Percentiles rank a stretch among this genome's conserved stretches.
Conservation (phyloP, 2,888 invertebrate genomes). For the Rhamphomyia laevipes region DNA sequence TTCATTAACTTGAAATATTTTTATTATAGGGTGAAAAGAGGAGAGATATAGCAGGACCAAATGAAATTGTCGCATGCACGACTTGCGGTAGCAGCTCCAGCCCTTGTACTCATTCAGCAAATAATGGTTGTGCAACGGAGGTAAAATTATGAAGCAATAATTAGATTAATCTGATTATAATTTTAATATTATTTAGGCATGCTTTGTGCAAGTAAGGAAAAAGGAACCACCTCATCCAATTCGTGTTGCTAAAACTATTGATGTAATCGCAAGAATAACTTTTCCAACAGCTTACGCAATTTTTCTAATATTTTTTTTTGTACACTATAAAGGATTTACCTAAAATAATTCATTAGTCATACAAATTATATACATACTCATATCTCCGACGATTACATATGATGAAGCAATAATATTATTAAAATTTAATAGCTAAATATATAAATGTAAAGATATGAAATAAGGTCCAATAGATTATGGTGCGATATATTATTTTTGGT, state of each 20-base stretch:
- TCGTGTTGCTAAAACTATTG: conserved; percentile 86
- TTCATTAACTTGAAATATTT: background rate
- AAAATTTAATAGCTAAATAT: no score
- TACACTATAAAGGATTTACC: conserved; percentile 77
- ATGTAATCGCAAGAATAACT: conserved; percentile 86
- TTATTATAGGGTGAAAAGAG: conserved; percentile 66
- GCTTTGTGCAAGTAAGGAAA: conserved; percentile 77
- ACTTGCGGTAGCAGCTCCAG: conserved; percentile 62
- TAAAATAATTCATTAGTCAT: conserved; percentile 22
- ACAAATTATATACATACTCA: conserved; percentile 7
- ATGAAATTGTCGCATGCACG: conserved; percentile 75
- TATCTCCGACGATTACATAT: no score
- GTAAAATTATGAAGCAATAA: conserved; percentile 45
- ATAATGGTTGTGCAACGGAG: conserved; percentile 80
- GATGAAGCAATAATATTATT: no score
- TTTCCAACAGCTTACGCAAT: conserved; percentile 88
- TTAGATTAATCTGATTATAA: background rate
- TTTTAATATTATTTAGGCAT: conserved; percentile 47
- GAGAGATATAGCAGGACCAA: conserved; percentile 63
- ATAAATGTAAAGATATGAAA: no score
- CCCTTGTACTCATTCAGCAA: conserved; percentile 75
- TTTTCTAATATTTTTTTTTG: conserved; percentile 91
- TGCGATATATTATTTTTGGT: no score
- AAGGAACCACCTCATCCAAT: conserved; percentile 88
- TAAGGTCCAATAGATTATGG: no score